Evolutionary conservation across 1,140 invertebrate genomes (phyloP).

Genomic region (Drosophila kanapiae): DNA sequence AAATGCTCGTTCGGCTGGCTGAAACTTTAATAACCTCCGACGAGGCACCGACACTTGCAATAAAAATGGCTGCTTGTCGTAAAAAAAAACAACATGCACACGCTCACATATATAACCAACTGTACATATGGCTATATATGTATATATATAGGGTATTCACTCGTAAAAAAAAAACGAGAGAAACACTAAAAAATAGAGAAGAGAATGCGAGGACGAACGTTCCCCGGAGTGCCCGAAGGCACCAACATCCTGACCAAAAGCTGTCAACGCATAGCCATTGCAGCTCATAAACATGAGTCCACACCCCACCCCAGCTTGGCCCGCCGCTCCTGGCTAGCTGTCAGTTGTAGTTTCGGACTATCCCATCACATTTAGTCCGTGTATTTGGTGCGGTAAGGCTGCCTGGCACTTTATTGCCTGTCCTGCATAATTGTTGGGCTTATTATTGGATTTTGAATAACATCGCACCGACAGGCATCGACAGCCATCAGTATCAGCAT

Average conservation of each 20-base stretch:
- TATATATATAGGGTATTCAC: background rate
- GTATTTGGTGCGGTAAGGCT: background rate
- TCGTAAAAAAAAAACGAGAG: slow-evolving; percentile 29
- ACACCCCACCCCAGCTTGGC: background rate
- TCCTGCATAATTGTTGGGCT: slow-evolving; percentile 60
- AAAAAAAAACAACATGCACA: slow-evolving; percentile 53
- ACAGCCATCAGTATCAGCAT: slow-evolving; percentile 5
- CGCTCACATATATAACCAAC: background rate
- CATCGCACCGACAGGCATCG: slow-evolving; percentile 25
- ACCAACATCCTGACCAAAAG: slow-evolving; percentile 41
- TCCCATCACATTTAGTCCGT: slow-evolving; percentile 63
- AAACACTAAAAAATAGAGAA: slow-evolving; percentile 22
- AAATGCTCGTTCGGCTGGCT: slow-evolving; percentile 32
- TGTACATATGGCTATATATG: background rate
- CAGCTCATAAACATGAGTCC: slow-evolving; percentile 70
- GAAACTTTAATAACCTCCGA: slow-evolving; percentile 79
- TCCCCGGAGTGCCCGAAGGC: slow-evolving; percentile 4
- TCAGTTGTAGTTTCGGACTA: slow-evolving; percentile 55
- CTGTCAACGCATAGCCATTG: slow-evolving; percentile 75
- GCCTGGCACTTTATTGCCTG: slow-evolving; percentile 40
- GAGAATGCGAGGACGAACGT: slow-evolving; percentile 1
- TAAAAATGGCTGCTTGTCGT: slow-evolving; percentile 73
- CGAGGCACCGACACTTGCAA: slow-evolving; percentile 64
- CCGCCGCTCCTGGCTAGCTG: slow-evolving; percentile 17
- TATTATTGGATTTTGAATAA: slow-evolving; percentile 48